phyloP scores from a whole-genome alignment of 2,888 invertebrate genomes.

The Catocala fraxini region DNA sequence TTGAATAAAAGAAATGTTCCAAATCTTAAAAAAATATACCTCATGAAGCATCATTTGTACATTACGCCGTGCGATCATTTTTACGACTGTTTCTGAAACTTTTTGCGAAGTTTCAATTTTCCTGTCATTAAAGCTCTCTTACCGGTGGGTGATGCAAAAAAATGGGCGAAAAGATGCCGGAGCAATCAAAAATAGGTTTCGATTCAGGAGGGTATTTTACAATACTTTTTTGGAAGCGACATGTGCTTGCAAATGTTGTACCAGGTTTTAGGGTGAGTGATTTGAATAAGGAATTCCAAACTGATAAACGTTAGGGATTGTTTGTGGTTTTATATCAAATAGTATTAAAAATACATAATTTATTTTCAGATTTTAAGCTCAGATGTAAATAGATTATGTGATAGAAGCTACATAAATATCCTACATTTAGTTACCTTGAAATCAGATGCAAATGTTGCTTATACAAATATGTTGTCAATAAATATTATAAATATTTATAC shows the following conservation, averaged over 20 bases:
- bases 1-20: too few relatives aligned
- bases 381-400: too few relatives aligned
- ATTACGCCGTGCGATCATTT: constrained; percentile 70
- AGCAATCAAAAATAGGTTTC: constrained; percentile 77
- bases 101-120: constrained; percentile 82
- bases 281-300: constrained; percentile 1
- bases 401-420: too few relatives aligned
- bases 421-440: too few relatives aligned
- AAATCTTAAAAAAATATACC: constrained; percentile 29
- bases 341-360: too few relatives aligned
- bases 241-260: constrained; percentile 34
- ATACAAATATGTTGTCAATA: too few relatives aligned
- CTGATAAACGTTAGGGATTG: neutral
- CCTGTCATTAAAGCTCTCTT: constrained; percentile 83
- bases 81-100: constrained; percentile 70
- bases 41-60: constrained; percentile 64
- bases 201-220: constrained; percentile 47
- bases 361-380: too few relatives aligned
- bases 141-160: constrained; percentile 56
- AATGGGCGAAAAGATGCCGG: constrained; percentile 54
- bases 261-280: constrained; percentile 4
- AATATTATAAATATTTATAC: too few relatives aligned
- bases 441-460: too few relatives aligned
- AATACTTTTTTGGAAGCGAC: constrained; percentile 25
- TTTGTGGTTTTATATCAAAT: neutral